Percentiles rank a stretch among this genome's conserved stretches.
These are phyloP conservation scores for Drosophila setosimentum DNA, from an alignment of 2,888 invertebrate species.

Conservation along the genomic window DNA sequence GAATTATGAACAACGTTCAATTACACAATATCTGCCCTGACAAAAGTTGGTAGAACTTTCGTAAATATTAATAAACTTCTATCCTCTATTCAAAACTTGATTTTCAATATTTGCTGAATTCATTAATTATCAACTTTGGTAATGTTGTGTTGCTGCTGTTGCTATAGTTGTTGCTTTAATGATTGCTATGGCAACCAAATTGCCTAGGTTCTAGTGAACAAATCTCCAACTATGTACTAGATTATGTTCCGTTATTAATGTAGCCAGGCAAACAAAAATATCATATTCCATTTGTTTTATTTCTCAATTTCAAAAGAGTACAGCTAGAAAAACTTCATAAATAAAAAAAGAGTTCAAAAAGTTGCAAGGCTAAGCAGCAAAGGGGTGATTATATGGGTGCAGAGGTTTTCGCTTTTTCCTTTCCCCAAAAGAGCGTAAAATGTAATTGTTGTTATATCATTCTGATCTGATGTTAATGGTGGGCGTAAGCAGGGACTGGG, in stretches of 20 bases:
- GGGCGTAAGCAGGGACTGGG: constrained; percentile 6
- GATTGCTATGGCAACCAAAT: constrained; percentile 55
- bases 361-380: background rate
- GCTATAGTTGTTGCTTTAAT: constrained; percentile 40
- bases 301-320: background rate
- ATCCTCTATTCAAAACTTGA: background rate
- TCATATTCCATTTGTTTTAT: background rate
- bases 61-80: background rate
- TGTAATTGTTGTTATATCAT: constrained; percentile 45
- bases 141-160: constrained; percentile 13
- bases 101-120: background rate
- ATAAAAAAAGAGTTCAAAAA: background rate
- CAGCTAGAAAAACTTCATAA: background rate
- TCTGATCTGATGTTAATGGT: constrained; percentile 28
- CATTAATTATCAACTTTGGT: constrained; percentile 1
- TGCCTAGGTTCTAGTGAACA: constrained; percentile 9
- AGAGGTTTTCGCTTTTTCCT: background rate
- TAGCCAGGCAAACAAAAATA: background rate
- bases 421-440: constrained; percentile 38
- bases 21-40: background rate
- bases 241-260: constrained; percentile 3
- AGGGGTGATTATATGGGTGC: constrained; percentile 1
- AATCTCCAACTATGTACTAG: constrained; percentile 8
- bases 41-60: background rate
- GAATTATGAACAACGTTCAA: background rate